Percentiles rank a stretch among this genome's conserved stretches.
These are phyloP conservation scores for Forbesichthys agassizii DNA, from an alignment of 2,113 vertebrate genomes.

Conservation along the genomic window DNA sequence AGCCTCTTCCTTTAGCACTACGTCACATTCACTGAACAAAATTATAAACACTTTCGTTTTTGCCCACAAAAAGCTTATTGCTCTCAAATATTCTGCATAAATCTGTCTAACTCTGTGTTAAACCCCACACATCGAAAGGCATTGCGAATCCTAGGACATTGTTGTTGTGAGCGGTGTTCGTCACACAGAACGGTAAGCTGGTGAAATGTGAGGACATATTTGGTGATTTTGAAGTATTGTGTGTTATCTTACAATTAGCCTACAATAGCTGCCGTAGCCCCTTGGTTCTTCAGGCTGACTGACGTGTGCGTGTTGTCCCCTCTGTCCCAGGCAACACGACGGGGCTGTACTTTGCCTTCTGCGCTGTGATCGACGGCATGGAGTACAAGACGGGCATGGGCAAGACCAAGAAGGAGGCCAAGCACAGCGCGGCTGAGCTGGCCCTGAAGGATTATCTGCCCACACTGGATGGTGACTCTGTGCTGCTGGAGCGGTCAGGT, in stretches of 20 bases:
- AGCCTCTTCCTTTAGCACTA: too few relatives aligned
- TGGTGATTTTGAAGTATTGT: background rate
- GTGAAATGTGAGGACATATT: background rate
- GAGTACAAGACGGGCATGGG: conserved; percentile 89
- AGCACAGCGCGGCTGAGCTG: conserved; percentile 81
- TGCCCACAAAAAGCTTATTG: too few relatives aligned
- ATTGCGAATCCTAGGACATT: too few relatives aligned
- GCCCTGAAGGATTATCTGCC: conserved; percentile 86
- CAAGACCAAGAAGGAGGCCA: conserved; percentile 87
- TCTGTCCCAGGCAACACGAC: conserved; percentile 71
- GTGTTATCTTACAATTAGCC: too few relatives aligned
- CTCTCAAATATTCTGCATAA: too few relatives aligned
- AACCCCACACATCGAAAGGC: too few relatives aligned
- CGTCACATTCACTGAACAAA: too few relatives aligned
- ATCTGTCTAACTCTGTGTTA: too few relatives aligned
- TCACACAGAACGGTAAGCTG: too few relatives aligned
- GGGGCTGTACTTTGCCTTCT: conserved; percentile 88
- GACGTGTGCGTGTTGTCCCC: background rate
- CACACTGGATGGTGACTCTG: conserved; percentile 52
- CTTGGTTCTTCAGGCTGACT: too few relatives aligned
- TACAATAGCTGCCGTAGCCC: background rate
- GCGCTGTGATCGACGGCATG: conserved; percentile 87
- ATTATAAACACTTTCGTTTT: too few relatives aligned
- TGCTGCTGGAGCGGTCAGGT: conserved; percentile 71
- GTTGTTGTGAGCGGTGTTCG: too few relatives aligned